These are phyloP conservation scores for Noctuana brunneofusca DNA, from an alignment of 2,888 invertebrate genomes.

Conservation along the genomic window DNA sequence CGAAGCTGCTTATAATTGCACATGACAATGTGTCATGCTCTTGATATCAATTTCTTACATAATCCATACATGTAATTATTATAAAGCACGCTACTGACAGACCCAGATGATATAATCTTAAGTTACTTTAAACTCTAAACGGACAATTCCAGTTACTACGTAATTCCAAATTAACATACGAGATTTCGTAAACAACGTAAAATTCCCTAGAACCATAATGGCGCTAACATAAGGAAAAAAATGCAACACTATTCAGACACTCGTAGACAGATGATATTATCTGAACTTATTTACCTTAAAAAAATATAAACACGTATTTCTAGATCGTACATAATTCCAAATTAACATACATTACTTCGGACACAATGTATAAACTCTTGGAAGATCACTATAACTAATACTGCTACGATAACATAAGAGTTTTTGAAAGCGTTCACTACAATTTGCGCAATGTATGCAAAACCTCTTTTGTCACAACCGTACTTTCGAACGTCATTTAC, in stretches of 20 bases:
- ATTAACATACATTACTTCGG: not conserved
- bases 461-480: not conserved
- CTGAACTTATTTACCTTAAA: too few relatives aligned
- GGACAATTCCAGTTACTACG: too few relatives aligned
- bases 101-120: not conserved
- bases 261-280: too few relatives aligned
- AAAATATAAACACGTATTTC: too few relatives aligned
- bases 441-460: too few relatives aligned
- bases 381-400: not conserved
- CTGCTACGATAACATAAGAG: not conserved
- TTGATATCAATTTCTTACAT: slow-evolving; percentile 16
- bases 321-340: not conserved
- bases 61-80: slow-evolving; percentile 15
- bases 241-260: too few relatives aligned
- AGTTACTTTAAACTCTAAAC: too few relatives aligned
- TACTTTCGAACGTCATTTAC: not conserved
- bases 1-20: slow-evolving; percentile 25
- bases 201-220: too few relatives aligned
- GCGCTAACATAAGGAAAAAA: too few relatives aligned
- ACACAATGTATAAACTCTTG: not conserved
- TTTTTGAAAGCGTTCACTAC: too few relatives aligned
- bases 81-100: not conserved
- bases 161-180: too few relatives aligned
- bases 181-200: too few relatives aligned
- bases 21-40: slow-evolving; percentile 24